These are phyloP conservation scores for Gnatocerus cornutus DNA, from an alignment of 2,888 invertebrate species.

Conservation along the genomic window DNA sequence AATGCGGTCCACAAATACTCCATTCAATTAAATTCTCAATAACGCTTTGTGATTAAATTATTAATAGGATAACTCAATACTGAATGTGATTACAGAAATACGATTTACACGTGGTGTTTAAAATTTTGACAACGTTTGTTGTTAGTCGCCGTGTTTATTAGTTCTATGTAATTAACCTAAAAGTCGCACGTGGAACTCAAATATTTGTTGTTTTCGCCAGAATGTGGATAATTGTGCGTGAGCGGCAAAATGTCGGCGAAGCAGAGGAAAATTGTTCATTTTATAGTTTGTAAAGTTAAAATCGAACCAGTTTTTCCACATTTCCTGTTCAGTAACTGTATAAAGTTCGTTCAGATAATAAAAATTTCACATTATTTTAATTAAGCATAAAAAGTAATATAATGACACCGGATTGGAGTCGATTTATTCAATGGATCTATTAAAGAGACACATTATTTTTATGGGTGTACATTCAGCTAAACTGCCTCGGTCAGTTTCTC, in stretches of 20 bases:
- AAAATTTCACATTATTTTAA: neutral
- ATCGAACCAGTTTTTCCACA: neutral
- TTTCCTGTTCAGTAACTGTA: neutral
- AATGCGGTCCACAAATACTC: neutral
- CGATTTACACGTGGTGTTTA: conserved; percentile 5
- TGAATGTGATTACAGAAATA: neutral
- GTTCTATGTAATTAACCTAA: conserved; percentile 11
- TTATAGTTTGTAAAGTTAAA: too few species aligned
- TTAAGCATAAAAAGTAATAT: neutral
- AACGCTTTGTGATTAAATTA: neutral
- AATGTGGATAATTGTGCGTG: neutral
- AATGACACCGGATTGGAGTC: neutral
- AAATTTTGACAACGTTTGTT: conserved; percentile 3
- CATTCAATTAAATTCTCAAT: conserved; percentile 3
- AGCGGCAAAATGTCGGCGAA: neutral
- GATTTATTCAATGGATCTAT: too few species aligned
- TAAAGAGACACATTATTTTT: too few species aligned
- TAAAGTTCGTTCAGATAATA: neutral
- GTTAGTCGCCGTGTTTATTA: conserved; percentile 2
- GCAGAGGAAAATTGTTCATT: too few species aligned
- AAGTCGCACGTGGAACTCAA: neutral
- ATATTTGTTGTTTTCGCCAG: neutral
- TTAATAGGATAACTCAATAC: neutral
- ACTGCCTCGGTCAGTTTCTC: too few species aligned
- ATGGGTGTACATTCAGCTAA: too few species aligned